phyloP scores from a whole-genome alignment of 2,797 vertebrate species.

The Cyprinella venusta region DNA sequence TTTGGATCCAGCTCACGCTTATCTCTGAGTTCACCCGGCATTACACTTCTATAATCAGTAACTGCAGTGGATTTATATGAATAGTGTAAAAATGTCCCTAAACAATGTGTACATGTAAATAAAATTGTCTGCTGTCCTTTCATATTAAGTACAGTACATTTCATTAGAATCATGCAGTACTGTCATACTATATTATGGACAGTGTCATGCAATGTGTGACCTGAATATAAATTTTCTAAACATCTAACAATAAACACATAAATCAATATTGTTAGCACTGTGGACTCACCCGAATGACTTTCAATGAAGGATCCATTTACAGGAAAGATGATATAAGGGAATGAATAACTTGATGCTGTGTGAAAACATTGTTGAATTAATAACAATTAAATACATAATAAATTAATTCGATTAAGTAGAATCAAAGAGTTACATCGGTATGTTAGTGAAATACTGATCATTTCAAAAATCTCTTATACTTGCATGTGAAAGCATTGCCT shows the following conservation, averaged over 20 bases:
- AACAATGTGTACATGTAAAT: too few relatives aligned
- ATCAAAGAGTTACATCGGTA: background rate
- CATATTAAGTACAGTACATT: background rate
- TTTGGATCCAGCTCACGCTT: background rate
- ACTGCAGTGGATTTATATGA: background rate
- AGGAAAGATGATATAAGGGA: conserved; percentile 71
- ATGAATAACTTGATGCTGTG: conserved; percentile 38
- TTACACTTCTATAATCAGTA: background rate
- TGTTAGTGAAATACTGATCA: background rate
- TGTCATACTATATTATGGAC: background rate
- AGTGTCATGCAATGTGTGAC: background rate
- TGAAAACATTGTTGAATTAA: background rate
- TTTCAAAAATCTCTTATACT: background rate
- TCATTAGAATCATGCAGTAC: background rate
- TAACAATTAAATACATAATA: too few relatives aligned
- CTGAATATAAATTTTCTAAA: background rate
- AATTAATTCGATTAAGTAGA: background rate
- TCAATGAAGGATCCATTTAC: conserved; percentile 69
- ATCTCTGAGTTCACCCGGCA: background rate
- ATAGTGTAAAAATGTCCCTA: too few relatives aligned
- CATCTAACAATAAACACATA: background rate
- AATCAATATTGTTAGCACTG: background rate
- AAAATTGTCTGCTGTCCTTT: background rate
- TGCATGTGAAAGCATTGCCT: background rate
- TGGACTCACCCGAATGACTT: conserved; percentile 67